Base-by-base conservation (phyloP, 2,888 invertebrate genomes). In the Hypomecis atomaria region DNA sequence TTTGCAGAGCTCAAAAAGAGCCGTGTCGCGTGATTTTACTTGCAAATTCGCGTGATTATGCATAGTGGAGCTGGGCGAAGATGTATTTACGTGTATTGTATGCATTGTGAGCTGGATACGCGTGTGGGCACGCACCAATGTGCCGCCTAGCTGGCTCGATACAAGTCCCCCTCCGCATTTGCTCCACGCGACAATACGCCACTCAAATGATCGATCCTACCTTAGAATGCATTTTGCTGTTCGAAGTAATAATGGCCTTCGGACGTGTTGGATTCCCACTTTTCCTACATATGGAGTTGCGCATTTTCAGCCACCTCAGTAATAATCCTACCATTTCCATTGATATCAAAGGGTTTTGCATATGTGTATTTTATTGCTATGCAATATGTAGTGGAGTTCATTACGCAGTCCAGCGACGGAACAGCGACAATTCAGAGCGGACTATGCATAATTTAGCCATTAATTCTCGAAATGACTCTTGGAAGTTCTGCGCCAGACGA, bases 381-480 rank as follows among this genome's bases (percentile, higher is more conserved):
- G 81, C 80, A 77, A 78, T 79, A 83, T 82, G 77, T 77, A 82
- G 81, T 79, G 77, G 74, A 82, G 79, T 86, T 83, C 88, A 90
- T 90, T 88, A 86, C 84, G 84, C 81, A 89, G 85, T 87, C 87
- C 78, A 81, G 75, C 81, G 81, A 83, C 84, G 82, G 77, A 82
- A 77, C 81, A 77, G 79, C 87, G 85, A 87, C 90, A 86, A 88
- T 89, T 89, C 84, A 86, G 86, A 89, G 82, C 85, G 84, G 82
- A 82, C 86, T 88, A 87, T 90, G 89, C 87, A 91, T 91, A 91
- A 92, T 90, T 89, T 85, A 86, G 69, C 86, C 87, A 91, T 90
- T 90, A 90, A 90, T 90, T 88, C 84, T 85, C 84, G 77, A 88
- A 91, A 90, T 89, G 81, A 87, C 88, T 87, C 86, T 86, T 87